Percentiles rank a stretch among this genome's conserved stretches.
phyloP scores from a whole-genome alignment of 2,113 vertebrate genomes.

The Petroica traversi region DNA sequence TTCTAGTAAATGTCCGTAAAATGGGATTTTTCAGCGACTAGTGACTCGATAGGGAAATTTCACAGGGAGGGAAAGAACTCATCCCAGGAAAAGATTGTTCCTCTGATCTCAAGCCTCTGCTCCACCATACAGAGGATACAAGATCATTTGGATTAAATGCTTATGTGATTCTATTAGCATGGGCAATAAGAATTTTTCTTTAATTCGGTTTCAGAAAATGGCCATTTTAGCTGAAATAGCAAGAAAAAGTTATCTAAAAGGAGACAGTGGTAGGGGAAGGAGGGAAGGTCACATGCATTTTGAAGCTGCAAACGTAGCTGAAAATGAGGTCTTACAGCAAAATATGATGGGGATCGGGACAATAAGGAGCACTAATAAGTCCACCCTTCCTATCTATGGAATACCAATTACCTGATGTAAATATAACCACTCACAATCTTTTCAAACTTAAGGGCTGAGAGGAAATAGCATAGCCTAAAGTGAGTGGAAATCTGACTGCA shows the following conservation, averaged over 20 bases:
- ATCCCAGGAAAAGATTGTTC: neutral
- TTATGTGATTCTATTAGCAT: neutral
- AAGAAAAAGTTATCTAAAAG: neutral
- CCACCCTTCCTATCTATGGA: neutral
- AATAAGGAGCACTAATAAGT: neutral
- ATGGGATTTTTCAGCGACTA: neutral
- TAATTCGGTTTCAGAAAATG: neutral
- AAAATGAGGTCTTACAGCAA: neutral
- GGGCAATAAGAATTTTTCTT: neutral
- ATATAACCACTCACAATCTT: neutral
- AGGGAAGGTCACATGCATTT: neutral
- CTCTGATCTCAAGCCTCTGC: neutral
- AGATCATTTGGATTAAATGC: neutral
- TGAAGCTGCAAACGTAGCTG: neutral
- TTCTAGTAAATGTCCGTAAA: neutral
- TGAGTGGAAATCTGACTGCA: neutral
- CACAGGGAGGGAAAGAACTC: neutral
- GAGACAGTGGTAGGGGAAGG: neutral
- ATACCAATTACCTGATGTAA: neutral
- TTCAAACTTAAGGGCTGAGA: neutral
- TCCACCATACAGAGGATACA: neutral
- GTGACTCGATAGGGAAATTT: neutral
- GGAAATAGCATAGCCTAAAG: neutral
- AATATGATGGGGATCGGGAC: neutral
- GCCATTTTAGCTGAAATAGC: neutral